A percentile compares a stretch with the other conserved stretches of the same genome.
Conservation (phyloP, 2,797 vertebrate genomes). For the Myiotriccus ornatus region DNA sequence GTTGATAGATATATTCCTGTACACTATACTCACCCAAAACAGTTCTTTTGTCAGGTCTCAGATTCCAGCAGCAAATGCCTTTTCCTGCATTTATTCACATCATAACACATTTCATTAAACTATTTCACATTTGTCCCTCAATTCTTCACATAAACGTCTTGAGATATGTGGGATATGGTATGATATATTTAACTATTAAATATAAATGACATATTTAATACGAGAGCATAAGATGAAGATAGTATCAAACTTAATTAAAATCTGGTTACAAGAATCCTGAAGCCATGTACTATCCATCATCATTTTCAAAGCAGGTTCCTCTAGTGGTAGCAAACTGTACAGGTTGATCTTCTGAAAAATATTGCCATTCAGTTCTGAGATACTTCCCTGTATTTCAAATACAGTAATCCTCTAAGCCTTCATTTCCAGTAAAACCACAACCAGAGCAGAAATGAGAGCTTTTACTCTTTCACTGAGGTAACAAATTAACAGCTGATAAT, state of each 20-base stretch:
- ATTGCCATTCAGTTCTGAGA: neutral
- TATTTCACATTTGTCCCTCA: neutral
- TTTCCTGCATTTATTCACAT: neutral
- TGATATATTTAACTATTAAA: neutral
- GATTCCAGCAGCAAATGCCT: neutral
- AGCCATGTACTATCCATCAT: neutral
- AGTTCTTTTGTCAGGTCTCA: neutral
- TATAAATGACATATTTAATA: neutral
- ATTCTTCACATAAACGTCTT: neutral
- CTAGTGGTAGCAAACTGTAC: neutral
- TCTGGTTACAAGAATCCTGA: neutral
- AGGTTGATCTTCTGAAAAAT: neutral
- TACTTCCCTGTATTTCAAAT: neutral
- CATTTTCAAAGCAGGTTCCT: neutral
- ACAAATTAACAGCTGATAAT: neutral
- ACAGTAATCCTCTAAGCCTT: neutral
- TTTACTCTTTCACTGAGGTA: neutral
- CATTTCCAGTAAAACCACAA: neutral
- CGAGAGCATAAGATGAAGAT: neutral
- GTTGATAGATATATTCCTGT: slow-evolving; percentile 40
- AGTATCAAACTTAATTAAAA: neutral
- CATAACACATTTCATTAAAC: neutral
- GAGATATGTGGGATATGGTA: neutral
- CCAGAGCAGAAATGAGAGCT: neutral
- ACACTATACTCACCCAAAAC: slow-evolving; percentile 16